phyloP scores from a whole-genome alignment of 2,888 invertebrate species.

The Aphidius colemani region DNA sequence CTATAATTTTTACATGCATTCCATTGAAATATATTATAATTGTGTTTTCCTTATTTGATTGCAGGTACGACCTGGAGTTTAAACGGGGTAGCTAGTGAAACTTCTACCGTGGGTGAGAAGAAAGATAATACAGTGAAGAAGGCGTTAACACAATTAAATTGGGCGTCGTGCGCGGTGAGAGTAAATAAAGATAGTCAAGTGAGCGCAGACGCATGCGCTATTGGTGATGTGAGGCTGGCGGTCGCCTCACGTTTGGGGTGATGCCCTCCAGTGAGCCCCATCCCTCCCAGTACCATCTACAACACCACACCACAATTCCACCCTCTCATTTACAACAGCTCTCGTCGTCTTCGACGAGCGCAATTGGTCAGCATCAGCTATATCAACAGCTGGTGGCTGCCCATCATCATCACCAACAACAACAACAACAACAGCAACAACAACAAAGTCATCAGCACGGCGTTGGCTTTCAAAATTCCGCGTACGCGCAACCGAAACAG shows the following conservation, averaged over 20 bases:
- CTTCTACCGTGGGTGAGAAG: conserved; percentile 45
- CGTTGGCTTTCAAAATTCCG: conserved; percentile 56
- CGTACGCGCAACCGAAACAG: conserved; percentile 55
- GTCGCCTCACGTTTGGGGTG: conserved; percentile 59
- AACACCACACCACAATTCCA: conserved; percentile 54
- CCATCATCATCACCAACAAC: conserved; percentile 40
- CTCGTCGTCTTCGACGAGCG: conserved; percentile 51
- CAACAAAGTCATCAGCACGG: conserved; percentile 47
- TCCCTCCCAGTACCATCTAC: conserved; percentile 59
- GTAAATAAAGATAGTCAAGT: conserved; percentile 40
- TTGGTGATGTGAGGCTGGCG: conserved; percentile 59
- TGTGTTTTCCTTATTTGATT: conserved; percentile 35
- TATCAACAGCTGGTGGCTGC: conserved; percentile 57
- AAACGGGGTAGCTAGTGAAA: conserved; percentile 55
- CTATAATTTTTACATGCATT: not conserved
- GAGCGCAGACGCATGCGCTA: conserved; percentile 50
- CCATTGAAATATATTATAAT: not conserved
- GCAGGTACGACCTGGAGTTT: conserved; percentile 57
- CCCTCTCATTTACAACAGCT: conserved; percentile 54
- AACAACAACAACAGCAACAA: conserved; percentile 36
- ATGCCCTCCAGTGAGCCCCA: conserved; percentile 60
- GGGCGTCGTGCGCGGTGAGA: conserved; percentile 29
- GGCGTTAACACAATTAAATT: conserved; percentile 25
- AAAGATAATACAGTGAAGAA: conserved; percentile 36
- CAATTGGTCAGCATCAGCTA: conserved; percentile 56